Evolutionary conservation across 2,797 vertebrate species (phyloP).

Genomic region (Hemibagrus guttatus): DNA sequence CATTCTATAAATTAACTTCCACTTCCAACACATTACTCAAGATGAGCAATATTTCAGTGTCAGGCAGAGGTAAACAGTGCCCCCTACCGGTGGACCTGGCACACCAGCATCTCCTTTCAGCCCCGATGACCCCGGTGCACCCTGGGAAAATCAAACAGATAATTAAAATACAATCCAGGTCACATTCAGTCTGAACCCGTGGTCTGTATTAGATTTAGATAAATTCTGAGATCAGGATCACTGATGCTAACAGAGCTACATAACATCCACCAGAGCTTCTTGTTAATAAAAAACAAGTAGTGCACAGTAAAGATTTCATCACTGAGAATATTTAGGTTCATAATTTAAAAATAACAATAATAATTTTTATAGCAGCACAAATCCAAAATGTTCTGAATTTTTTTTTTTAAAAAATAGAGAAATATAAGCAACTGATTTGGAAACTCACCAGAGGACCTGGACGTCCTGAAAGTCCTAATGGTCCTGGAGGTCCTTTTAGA

Average conservation of each 20-base stretch:
- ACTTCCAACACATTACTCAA: neutral
- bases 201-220: neutral
- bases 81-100: slow-evolving; percentile 82
- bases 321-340: neutral
- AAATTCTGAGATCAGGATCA: neutral
- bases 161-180: neutral
- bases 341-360: neutral
- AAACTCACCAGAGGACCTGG: slow-evolving; percentile 87
- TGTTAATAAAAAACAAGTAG: neutral
- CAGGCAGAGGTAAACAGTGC: neutral
- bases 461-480: slow-evolving; percentile 87
- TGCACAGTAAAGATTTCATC: neutral
- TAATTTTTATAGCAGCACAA: neutral
- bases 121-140: slow-evolving; percentile 80
- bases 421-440: neutral
- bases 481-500: slow-evolving; percentile 87
- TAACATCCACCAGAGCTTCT: no score
- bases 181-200: neutral
- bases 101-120: slow-evolving; percentile 87
- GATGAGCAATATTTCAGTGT: neutral
- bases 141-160: slow-evolving; percentile 67
- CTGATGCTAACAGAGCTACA: neutral
- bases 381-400: neutral
- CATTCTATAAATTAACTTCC: neutral
- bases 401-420: neutral